Conservation (phyloP, 2,113 vertebrate genomes). For the Phrynosoma blainvillii region DNA sequence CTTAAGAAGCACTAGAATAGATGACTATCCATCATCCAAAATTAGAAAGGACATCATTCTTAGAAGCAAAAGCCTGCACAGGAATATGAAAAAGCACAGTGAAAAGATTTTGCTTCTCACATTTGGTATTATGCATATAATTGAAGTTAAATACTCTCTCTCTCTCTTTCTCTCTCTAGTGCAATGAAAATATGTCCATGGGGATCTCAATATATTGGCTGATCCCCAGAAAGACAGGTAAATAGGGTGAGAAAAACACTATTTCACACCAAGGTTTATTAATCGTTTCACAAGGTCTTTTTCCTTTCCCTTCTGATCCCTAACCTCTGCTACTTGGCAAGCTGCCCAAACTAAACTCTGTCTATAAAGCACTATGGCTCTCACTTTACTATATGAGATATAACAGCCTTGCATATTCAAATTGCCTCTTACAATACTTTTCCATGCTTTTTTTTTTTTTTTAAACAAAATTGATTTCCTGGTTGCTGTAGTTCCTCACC, state of each 20-base stretch:
- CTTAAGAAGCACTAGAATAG: background rate
- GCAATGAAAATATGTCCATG: background rate
- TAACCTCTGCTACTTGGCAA: background rate
- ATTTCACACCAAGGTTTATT: background rate
- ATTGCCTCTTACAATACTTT: background rate
- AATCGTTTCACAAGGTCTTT: background rate
- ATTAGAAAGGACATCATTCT: background rate
- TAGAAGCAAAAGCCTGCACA: background rate
- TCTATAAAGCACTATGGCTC: background rate
- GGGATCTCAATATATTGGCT: background rate
- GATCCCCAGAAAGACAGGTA: background rate
- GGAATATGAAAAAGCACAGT: background rate
- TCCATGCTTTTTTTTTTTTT: background rate
- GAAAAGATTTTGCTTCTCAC: background rate
- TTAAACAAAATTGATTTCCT: background rate
- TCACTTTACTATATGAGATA: background rate
- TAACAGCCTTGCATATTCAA: background rate
- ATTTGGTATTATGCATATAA: background rate
- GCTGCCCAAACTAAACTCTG: background rate
- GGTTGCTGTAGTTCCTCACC: background rate
- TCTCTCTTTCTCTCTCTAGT: background rate
- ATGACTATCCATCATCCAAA: background rate
- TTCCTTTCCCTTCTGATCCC: background rate
- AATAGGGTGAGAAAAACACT: background rate
- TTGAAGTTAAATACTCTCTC: background rate